Evolutionary conservation across 2,113 vertebrate species (phyloP).

Genomic region (Formicarius rufipectus): DNA sequence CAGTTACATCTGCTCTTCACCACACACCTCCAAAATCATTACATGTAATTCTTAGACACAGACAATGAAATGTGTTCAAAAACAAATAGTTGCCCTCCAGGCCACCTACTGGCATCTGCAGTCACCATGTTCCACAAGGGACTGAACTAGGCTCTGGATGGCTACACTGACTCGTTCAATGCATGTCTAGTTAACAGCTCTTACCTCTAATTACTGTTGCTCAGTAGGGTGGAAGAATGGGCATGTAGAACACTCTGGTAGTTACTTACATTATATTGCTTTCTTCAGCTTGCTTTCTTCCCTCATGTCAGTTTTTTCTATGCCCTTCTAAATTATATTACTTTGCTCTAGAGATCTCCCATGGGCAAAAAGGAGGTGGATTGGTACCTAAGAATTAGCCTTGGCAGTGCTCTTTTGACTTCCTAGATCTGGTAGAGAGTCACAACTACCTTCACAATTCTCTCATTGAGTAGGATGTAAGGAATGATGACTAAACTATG

Average conservation of each 20-base stretch:
- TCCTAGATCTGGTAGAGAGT: not conserved
- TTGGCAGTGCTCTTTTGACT: slow-evolving; percentile 30
- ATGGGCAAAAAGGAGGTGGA: slow-evolving; percentile 19
- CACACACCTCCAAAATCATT: not conserved
- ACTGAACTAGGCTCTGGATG: not conserved
- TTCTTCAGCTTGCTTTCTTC: not conserved
- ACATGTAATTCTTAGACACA: not conserved
- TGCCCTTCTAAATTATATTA: not conserved
- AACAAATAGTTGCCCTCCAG: not conserved
- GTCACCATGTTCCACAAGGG: not conserved
- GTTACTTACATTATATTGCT: slow-evolving; percentile 7
- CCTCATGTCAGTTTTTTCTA: not conserved
- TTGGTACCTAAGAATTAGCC: slow-evolving; percentile 13
- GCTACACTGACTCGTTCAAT: not conserved
- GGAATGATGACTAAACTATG: slow-evolving; percentile 38
- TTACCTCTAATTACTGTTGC: slow-evolving; percentile 13
- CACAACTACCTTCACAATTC: slow-evolving; percentile 4
- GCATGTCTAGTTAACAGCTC: not conserved
- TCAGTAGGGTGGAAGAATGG: not conserved
- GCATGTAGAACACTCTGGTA: not conserved
- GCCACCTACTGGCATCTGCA: not conserved
- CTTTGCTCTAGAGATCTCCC: slow-evolving; percentile 22
- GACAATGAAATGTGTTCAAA: not conserved
- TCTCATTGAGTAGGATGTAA: slow-evolving; percentile 35
- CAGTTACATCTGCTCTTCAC: not conserved